These are phyloP conservation scores for Bothrops jararaca DNA, from an alignment of 2,113 vertebrate species.

Conservation along the genomic window DNA sequence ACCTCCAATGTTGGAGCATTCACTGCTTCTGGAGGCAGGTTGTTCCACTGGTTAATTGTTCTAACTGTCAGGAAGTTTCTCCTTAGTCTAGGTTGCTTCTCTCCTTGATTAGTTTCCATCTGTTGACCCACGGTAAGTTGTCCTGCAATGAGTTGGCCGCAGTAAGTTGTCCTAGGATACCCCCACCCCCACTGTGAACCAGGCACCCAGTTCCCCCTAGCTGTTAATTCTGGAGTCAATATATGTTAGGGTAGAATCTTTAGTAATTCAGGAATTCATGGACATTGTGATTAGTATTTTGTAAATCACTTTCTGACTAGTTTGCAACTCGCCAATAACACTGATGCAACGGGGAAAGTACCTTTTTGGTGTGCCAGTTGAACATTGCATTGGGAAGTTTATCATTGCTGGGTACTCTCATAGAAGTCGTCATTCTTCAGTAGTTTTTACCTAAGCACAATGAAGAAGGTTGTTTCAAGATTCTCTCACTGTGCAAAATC, in stretches of 20 bases:
- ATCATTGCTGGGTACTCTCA: neutral
- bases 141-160: neutral
- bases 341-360: neutral
- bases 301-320: neutral
- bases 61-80: too few relatives aligned
- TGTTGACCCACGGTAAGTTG: neutral
- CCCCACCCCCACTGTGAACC: neutral
- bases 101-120: too few relatives aligned
- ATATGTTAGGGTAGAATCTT: neutral
- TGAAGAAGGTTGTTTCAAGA: neutral
- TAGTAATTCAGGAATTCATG: neutral
- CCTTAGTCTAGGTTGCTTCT: too few relatives aligned
- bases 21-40: too few relatives aligned
- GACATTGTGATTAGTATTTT: neutral
- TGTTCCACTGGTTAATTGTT: too few relatives aligned
- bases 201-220: neutral
- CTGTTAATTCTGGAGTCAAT: neutral
- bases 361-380: neutral
- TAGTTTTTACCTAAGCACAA: neutral
- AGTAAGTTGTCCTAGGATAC: neutral
- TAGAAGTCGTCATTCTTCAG: neutral
- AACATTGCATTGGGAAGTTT: neutral
- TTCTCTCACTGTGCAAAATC: too few relatives aligned
- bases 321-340: neutral
- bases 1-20: too few relatives aligned